Evolutionary conservation across 1,140 invertebrate genomes (phyloP).

Genomic region (Saccostrea cuccullata): DNA sequence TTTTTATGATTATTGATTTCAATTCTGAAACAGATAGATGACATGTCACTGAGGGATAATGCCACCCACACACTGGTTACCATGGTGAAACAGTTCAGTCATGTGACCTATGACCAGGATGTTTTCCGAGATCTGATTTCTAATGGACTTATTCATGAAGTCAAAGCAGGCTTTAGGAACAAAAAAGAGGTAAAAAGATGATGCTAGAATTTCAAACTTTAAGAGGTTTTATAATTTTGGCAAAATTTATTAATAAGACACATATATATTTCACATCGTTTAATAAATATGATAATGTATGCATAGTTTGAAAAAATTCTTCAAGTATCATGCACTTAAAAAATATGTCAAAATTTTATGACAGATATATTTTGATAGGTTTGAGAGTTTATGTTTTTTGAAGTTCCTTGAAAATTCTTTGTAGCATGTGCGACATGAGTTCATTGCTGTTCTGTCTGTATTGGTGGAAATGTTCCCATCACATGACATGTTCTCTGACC

Average conservation of each 20-base stretch:
- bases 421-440: conserved; percentile 84
- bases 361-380: background rate
- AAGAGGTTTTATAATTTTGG: no score
- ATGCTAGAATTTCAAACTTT: no score
- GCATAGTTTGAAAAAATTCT: background rate
- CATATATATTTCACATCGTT: no score
- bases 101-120: conserved; percentile 53
- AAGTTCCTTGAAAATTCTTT: conserved; percentile 38
- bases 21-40: conserved; percentile 80
- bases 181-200: conserved; percentile 68
- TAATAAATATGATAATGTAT: background rate
- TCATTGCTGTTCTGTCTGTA: conserved; percentile 87
- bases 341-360: no score
- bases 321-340: no score
- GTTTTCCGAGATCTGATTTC: conserved; percentile 84
- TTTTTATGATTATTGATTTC: no score
- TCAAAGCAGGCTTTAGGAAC: conserved; percentile 84
- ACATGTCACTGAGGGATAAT: conserved; percentile 89
- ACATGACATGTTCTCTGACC: conserved; percentile 83
- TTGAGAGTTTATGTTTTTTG: background rate
- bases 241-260: no score
- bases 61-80: conserved; percentile 87
- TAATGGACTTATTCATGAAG: conserved; percentile 85
- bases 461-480: conserved; percentile 84
- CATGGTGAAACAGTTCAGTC: conserved; percentile 81